These are phyloP conservation scores for Aethina tumida DNA, from an alignment of 1,140 invertebrate genomes.

Conservation along the genomic window DNA sequence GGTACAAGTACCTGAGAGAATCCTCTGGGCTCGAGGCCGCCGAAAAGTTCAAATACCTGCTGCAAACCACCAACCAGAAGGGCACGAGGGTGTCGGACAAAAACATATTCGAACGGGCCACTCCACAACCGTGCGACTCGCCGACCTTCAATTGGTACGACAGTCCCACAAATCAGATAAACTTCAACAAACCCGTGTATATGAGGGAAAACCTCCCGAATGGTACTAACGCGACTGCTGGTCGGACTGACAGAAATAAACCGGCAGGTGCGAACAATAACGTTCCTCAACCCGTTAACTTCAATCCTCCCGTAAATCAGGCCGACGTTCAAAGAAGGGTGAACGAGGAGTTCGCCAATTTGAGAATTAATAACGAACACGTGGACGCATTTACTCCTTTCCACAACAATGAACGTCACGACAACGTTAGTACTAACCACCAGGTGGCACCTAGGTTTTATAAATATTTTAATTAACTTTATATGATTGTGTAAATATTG, in stretches of 20 bases:
- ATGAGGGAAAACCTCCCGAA: constrained; percentile 17
- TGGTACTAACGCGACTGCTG: constrained; percentile 1
- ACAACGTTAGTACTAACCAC: constrained; percentile 10
- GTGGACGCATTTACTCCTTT: constrained; percentile 16
- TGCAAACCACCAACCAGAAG: constrained; percentile 27
- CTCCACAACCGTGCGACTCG: constrained; percentile 22
- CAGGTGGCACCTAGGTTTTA: constrained; percentile 21
- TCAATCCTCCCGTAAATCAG: constrained; percentile 11
- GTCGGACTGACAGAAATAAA: constrained; percentile 2
- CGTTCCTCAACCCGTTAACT: not conserved
- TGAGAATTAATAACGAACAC: constrained; percentile 18
- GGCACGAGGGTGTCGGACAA: constrained; percentile 14
- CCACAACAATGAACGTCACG: constrained; percentile 10
- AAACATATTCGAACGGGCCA: constrained; percentile 16
- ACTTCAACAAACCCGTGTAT: constrained; percentile 29
- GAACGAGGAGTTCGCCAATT: constrained; percentile 29
- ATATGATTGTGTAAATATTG: too few species aligned
- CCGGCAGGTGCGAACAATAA: constrained; percentile 1
- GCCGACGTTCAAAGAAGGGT: constrained; percentile 25
- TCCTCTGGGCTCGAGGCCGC: constrained; percentile 34
- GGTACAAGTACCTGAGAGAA: constrained; percentile 38
- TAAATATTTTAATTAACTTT: constrained; percentile 31
- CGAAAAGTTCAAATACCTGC: constrained; percentile 35
- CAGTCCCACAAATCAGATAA: constrained; percentile 29
- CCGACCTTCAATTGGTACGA: constrained; percentile 27